These are phyloP conservation scores for Phorcus lineatus DNA, from an alignment of 2,888 invertebrate species.

Conservation along the genomic window DNA sequence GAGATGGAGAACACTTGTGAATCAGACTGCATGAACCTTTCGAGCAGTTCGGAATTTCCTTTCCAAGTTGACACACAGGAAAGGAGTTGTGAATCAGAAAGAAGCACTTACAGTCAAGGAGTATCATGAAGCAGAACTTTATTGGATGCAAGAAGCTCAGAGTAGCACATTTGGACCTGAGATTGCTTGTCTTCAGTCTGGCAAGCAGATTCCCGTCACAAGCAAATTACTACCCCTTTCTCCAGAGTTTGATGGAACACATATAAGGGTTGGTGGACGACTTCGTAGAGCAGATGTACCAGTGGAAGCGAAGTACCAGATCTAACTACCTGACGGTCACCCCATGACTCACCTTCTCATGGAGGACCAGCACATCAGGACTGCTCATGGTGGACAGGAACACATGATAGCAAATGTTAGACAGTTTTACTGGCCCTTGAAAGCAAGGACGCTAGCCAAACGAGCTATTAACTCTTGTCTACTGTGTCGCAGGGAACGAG, in stretches of 20 bases:
- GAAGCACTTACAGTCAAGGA: too few species aligned
- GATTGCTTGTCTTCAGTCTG: not conserved
- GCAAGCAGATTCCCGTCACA: not conserved
- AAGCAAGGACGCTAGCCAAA: not conserved
- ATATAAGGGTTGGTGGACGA: not conserved
- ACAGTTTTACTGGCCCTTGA: conserved; percentile 6
- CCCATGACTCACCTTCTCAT: not conserved
- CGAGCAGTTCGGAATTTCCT: not conserved
- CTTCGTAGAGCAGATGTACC: not conserved
- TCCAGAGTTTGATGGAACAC: conserved; percentile 8
- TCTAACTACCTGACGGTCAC: not conserved
- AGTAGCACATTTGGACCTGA: not conserved
- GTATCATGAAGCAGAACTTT: too few species aligned
- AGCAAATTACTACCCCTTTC: conserved; percentile 3
- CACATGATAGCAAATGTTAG: not conserved
- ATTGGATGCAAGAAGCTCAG: too few species aligned
- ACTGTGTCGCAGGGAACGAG: not conserved
- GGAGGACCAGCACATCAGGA: conserved; percentile 2
- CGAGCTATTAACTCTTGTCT: not conserved
- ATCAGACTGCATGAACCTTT: not conserved
- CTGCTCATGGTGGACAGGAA: conserved; percentile 1
- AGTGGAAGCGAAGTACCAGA: conserved; percentile 6
- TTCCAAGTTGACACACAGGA: not conserved
- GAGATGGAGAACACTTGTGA: not conserved
- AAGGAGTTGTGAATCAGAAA: too few species aligned